Evolutionary conservation across 2,888 invertebrate species (phyloP).

Genomic region (Panopea generosa): DNA sequence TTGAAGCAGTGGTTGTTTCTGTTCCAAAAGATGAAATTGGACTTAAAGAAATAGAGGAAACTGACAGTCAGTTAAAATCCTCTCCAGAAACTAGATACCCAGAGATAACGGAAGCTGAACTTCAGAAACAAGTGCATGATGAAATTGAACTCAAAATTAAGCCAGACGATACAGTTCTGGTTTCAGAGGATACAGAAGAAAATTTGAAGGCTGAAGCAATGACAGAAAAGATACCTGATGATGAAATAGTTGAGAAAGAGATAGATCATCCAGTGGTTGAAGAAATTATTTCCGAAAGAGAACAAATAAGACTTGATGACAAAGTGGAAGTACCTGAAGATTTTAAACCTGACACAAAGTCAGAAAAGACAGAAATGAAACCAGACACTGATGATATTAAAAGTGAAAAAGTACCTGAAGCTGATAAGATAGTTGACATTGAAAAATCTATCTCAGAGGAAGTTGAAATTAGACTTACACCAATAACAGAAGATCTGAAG

Average conservation of each 20-base stretch:
- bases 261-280: not conserved
- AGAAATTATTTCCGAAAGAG: not conserved
- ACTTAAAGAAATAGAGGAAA: too few species aligned
- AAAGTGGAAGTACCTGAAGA: conserved; percentile 3
- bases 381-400: conserved; percentile 11
- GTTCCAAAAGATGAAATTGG: too few species aligned
- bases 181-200: conserved; percentile 17
- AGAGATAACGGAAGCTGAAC: too few species aligned
- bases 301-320: conserved; percentile 1
- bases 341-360: not conserved
- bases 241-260: conserved; percentile 24
- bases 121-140: conserved; percentile 2
- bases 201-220: conserved; percentile 12
- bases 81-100: too few species aligned
- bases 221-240: not conserved
- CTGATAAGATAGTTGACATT: conserved; percentile 17
- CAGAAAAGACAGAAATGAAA: conserved; percentile 19
- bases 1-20: too few species aligned
- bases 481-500: not conserved
- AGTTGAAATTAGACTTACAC: not conserved
- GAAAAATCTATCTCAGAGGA: conserved; percentile 3
- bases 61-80: too few species aligned
- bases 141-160: not conserved
- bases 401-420: conserved; percentile 1
- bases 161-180: not conserved